Evolutionary conservation across 2,888 invertebrate species (phyloP).

Genomic region (Lysandra coridon): DNA sequence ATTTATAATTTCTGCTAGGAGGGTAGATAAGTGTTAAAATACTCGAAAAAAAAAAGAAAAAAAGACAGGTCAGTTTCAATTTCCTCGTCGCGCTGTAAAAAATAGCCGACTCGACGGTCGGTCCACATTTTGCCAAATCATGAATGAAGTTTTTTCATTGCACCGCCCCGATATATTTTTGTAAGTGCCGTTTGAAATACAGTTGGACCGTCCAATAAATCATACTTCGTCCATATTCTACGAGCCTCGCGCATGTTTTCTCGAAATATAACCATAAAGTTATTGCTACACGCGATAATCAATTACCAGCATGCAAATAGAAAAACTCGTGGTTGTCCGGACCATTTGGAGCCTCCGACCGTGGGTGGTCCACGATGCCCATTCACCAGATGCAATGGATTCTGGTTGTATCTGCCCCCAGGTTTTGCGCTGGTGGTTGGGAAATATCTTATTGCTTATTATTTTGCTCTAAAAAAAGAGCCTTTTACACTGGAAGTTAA

Average conservation of each 20-base stretch:
- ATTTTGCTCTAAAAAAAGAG: too few relatives aligned
- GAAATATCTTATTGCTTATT: background rate
- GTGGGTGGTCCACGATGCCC: slow-evolving; percentile 14
- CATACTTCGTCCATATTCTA: slow-evolving; percentile 16
- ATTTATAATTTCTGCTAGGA: background rate
- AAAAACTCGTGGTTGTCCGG: background rate
- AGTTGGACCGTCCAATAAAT: background rate
- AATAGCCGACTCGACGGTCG: background rate
- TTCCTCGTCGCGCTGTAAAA: slow-evolving; percentile 3
- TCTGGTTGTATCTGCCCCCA: background rate
- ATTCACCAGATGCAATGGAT: background rate
- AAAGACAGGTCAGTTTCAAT: background rate
- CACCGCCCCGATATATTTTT: slow-evolving; percentile 6
- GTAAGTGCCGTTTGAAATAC: slow-evolving; percentile 6
- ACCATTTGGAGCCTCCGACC: background rate
- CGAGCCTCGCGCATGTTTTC: background rate
- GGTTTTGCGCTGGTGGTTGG: background rate
- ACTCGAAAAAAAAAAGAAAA: background rate
- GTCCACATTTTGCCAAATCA: slow-evolving; percentile 14
- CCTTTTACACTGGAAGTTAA: too few relatives aligned
- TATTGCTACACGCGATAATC: background rate
- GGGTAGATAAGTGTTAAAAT: background rate
- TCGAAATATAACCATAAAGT: background rate
- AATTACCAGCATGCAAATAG: slow-evolving; percentile 16
- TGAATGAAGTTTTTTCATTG: slow-evolving; percentile 19